Conservation (phyloP, 2,113 vertebrate genomes). For the Salvelinus alpinus region DNA sequence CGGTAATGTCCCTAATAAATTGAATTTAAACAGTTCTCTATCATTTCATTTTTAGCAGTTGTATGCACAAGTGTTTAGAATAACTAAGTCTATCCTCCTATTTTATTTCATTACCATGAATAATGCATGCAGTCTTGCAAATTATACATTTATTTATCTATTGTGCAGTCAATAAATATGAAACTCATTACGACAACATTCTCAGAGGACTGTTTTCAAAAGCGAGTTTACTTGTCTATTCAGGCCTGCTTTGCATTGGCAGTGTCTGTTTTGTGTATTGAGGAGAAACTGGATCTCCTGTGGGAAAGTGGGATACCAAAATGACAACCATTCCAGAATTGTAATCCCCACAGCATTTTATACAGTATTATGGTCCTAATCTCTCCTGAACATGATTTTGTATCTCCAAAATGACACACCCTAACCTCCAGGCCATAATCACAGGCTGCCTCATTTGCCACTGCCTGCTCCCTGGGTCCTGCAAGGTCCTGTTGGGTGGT, state of each 20-base stretch:
- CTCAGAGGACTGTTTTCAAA: neutral
- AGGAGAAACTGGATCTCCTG: neutral
- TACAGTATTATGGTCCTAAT: neutral
- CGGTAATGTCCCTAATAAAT: neutral
- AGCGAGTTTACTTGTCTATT: neutral
- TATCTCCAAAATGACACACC: neutral
- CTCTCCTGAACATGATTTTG: neutral
- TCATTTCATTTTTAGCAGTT: too few relatives aligned
- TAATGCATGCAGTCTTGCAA: neutral
- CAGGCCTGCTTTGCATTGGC: neutral
- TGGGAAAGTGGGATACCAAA: neutral
- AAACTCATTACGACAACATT: neutral
- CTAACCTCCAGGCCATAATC: neutral
- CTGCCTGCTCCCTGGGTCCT: neutral
- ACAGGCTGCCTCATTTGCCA: neutral
- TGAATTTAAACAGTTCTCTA: neutral
- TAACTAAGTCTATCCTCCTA: neutral
- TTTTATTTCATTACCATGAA: neutral
- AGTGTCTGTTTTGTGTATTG: neutral
- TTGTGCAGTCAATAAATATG: neutral
- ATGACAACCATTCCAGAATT: neutral
- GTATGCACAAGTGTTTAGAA: too few relatives aligned
- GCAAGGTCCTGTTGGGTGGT: neutral
- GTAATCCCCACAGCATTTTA: neutral
- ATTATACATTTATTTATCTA: neutral